These are phyloP conservation scores for Penaeus indicus DNA, from an alignment of 1,140 invertebrate species.

Conservation along the genomic window DNA sequence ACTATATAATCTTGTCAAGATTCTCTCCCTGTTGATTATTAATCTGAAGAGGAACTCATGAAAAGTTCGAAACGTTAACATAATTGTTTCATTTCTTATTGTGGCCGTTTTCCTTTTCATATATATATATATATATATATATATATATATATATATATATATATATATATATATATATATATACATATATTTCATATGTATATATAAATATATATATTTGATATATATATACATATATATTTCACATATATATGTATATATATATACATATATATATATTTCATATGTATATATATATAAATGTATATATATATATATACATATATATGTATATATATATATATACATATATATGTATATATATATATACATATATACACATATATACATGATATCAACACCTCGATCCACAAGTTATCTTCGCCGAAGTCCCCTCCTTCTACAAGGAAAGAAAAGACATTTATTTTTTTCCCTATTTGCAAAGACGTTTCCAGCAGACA, in stretches of 20 bases:
- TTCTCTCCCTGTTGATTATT: no score
- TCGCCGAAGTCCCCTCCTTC: neutral
- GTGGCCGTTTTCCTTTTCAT: no score
- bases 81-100: no score
- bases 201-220: neutral
- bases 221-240: slow-evolving; percentile 9
- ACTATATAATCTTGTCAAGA: no score
- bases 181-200: slow-evolving; percentile 29
- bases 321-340: slow-evolving; percentile 15
- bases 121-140: no score
- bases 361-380: slow-evolving; percentile 28
- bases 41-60: no score
- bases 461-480: no score
- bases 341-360: slow-evolving; percentile 28
- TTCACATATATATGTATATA: slow-evolving; percentile 41
- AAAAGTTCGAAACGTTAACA: no score
- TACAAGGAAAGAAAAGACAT: no score
- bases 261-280: slow-evolving; percentile 47
- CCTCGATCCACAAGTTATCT: neutral
- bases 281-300: slow-evolving; percentile 26
- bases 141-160: no score
- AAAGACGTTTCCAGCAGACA: no score
- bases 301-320: slow-evolving; percentile 31
- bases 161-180: no score
- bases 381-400: neutral